phyloP scores from a whole-genome alignment of 2,113 vertebrate genomes.

The Raja brachyura region DNA sequence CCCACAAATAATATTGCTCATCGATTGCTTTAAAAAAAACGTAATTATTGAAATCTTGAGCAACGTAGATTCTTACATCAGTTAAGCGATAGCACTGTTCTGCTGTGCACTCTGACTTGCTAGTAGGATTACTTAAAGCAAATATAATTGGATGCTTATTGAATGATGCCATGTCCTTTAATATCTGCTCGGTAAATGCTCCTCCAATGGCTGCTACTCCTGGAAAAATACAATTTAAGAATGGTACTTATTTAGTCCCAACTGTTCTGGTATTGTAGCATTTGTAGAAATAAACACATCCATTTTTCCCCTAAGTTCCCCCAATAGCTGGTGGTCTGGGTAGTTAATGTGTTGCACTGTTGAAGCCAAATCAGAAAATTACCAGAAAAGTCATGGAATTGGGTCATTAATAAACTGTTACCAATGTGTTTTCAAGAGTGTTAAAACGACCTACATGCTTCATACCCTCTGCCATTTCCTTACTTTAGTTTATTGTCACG shows the following conservation, averaged over 20 bases:
- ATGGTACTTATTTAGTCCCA: background rate
- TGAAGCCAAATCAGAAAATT: no score
- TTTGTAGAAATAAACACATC: background rate
- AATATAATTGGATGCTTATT: slow-evolving; percentile 88
- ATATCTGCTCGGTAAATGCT: slow-evolving; percentile 84
- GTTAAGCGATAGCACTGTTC: slow-evolving; percentile 91
- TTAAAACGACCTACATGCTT: no score
- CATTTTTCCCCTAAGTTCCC: no score
- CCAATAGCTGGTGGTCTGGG: no score
- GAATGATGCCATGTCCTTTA: slow-evolving; percentile 84
- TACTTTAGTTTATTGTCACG: no score
- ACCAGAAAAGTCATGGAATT: no score
- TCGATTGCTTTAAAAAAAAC: background rate
- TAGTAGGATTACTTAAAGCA: slow-evolving; percentile 93
- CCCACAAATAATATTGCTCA: background rate
- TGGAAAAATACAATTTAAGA: slow-evolving; percentile 46
- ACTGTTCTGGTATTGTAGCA: background rate
- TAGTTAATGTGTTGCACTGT: no score
- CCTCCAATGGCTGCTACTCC: slow-evolving; percentile 82
- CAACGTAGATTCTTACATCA: slow-evolving; percentile 56
- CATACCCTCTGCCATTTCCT: no score
- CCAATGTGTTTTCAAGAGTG: no score
- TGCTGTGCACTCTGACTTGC: slow-evolving; percentile 90
- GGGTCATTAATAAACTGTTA: no score
- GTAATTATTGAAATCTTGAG: background rate